Base-by-base conservation (phyloP, 1,140 invertebrate species). In the Cepaea nemoralis region DNA sequence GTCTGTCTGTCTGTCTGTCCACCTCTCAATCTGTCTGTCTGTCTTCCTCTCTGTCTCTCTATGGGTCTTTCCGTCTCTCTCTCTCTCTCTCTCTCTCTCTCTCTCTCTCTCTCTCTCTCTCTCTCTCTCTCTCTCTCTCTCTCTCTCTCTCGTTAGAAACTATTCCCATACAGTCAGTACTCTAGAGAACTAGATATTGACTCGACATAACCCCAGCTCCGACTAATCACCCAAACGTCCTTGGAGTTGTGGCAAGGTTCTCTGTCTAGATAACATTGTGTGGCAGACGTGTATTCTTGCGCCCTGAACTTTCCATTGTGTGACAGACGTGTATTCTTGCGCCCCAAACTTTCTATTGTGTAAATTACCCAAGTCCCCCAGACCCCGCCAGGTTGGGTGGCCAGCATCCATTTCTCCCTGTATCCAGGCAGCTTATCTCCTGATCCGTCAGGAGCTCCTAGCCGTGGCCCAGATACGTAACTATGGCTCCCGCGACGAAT, bases 391-490 rank as follows among this genome's bases (percentile, higher is more conserved):
- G 33, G 59, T 63, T 31, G 1, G 59, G n/a, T 63, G n/a, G 59
- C 59, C 59, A 63, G 59, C 59, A 63, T 63, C 59, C 27, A 63
- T 63, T 63, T 63, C n/a, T 19, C 59, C 5, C 59, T 10, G 59
- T 63, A 63, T 31, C 59, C 27, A 63, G 33, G 59, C 27, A 63
- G 59, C 59, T 63, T 63, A 63, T 63, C 59, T 63, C n/a, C 16
- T 31, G 59, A 31, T 6, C 27, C 33, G 59, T 63, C 59, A 63
- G 27, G 5, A 10, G n/a, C 6, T 31, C 59, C 59, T 63, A 63
- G n/a, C 16, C 59, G 1, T 31, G 59, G n/a, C 1, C 59, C 59
- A 63, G 22, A n/a, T 0, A 8, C 59, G n/a, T 31, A 63, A 31
- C n/a, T 16, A 31, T 3, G 27, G 59, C 33, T 63, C 12, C n/a